phyloP scores from a whole-genome alignment of 2,888 invertebrate genomes.

The Drosophila neonasuta region DNA sequence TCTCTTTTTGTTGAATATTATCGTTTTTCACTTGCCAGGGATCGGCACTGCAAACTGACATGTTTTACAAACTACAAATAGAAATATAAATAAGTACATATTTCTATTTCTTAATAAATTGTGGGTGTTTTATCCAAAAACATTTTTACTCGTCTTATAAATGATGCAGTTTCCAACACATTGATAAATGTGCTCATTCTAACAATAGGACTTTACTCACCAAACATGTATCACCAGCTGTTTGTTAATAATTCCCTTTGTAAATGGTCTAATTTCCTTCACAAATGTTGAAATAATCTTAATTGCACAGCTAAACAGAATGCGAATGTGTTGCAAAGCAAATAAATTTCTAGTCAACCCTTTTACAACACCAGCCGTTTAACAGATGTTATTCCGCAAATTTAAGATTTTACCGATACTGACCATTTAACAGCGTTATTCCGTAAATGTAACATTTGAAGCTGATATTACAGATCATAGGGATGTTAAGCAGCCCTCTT shows the following conservation, averaged over 20 bases:
- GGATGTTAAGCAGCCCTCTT: too few species aligned
- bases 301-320: background rate
- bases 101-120: slow-evolving; percentile 14
- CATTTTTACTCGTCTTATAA: background rate
- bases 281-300: background rate
- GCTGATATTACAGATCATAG: too few species aligned
- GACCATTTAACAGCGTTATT: background rate
- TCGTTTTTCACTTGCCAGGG: slow-evolving; percentile 63
- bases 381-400: slow-evolving; percentile 34
- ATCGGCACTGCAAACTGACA: slow-evolving; percentile 67
- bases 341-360: background rate
- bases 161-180: background rate
- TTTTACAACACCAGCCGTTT: slow-evolving; percentile 17
- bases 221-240: background rate
- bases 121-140: slow-evolving; percentile 2
- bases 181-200: background rate
- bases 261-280: slow-evolving; percentile 2
- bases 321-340: background rate
- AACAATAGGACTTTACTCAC: background rate
- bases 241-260: background rate
- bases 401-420: background rate
- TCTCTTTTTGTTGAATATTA: slow-evolving; percentile 26
- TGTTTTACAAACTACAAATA: slow-evolving; percentile 51
- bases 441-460: background rate
- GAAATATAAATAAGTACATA: slow-evolving; percentile 4